A percentile compares a stretch with the other conserved stretches of the same genome.
Evolutionary conservation across 1,140 invertebrate species (phyloP).

Genomic region (Psilanteris sp.): DNA sequence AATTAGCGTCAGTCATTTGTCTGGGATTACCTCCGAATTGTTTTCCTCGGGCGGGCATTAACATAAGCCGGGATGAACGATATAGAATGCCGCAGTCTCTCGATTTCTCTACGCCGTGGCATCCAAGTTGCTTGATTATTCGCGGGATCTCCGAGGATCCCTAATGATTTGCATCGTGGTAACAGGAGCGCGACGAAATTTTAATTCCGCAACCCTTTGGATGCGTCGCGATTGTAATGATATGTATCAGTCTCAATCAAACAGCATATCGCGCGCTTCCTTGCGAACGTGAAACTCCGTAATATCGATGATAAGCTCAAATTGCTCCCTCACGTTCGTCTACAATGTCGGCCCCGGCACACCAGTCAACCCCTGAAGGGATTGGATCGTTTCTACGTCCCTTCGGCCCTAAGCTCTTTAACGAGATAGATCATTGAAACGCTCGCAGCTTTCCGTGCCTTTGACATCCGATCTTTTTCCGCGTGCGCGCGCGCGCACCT

Average conservation of each 20-base stretch:
- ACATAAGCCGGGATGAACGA: constrained; percentile 80
- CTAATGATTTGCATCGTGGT: constrained; percentile 49
- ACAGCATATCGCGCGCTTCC: constrained; percentile 41
- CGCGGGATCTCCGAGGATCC: constrained; percentile 57
- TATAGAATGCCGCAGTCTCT: constrained; percentile 61
- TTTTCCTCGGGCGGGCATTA: constrained; percentile 77
- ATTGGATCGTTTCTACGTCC: constrained; percentile 70
- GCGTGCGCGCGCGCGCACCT: no score
- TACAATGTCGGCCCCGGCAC: constrained; percentile 71
- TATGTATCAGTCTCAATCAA: constrained; percentile 56
- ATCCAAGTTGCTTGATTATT: constrained; percentile 66
- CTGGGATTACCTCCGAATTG: constrained; percentile 79
- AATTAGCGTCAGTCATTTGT: constrained; percentile 76
- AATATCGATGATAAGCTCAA: constrained; percentile 76
- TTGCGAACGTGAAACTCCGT: constrained; percentile 68
- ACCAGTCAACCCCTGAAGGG: constrained; percentile 68
- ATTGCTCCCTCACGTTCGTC: constrained; percentile 68
- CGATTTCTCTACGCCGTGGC: constrained; percentile 20
- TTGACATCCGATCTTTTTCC: constrained; percentile 50
- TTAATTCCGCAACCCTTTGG: not conserved
- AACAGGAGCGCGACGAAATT: constrained; percentile 1
- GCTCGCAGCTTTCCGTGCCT: constrained; percentile 49
- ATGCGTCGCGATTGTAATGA: constrained; percentile 17
- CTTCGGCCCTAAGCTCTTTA: constrained; percentile 74
- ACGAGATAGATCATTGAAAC: constrained; percentile 76